phyloP scores from a whole-genome alignment of 2,797 vertebrate species.

The Betta splendens region DNA sequence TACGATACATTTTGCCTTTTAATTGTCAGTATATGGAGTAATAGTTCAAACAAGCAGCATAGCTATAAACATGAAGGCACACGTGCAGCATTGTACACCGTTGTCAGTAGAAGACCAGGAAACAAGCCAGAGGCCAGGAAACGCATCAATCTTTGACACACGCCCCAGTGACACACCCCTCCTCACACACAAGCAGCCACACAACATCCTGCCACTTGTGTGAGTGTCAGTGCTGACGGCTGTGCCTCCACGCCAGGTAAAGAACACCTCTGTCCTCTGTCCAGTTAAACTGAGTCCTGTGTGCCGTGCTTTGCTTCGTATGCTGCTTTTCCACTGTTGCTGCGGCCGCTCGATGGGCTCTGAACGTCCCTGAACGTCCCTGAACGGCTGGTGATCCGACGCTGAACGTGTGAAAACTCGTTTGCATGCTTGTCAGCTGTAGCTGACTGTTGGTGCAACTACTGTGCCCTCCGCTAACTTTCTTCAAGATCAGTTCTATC shows the following conservation, averaged over 20 bases:
- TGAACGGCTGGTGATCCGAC: conserved; percentile 3
- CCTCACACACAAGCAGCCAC: conserved; percentile 46
- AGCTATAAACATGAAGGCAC: too few species aligned
- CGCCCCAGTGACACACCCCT: conserved; percentile 28
- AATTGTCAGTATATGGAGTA: too few species aligned
- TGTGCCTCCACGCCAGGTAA: conserved; percentile 60
- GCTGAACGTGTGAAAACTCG: conserved; percentile 39
- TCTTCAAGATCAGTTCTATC: too few species aligned
- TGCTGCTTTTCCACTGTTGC: too few species aligned
- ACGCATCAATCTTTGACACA: conserved; percentile 70
- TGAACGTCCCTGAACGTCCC: background rate
- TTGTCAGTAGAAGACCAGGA: conserved; percentile 67
- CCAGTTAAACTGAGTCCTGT: too few species aligned
- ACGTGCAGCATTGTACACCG: background rate
- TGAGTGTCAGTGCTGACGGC: conserved; percentile 51
- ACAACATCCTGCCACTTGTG: conserved; percentile 67
- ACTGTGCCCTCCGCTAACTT: too few species aligned
- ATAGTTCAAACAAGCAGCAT: too few species aligned
- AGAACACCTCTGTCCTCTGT: conserved; percentile 39
- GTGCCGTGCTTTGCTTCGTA: too few species aligned
- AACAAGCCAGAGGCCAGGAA: conserved; percentile 71
- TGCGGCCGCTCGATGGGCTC: conserved; percentile 1
- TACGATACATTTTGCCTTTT: too few species aligned
- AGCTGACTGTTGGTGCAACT: conserved; percentile 2
- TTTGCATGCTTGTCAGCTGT: conserved; percentile 19